Conservation (phyloP, 2,797 vertebrate species). For the Zenarchopterus dispar region DNA sequence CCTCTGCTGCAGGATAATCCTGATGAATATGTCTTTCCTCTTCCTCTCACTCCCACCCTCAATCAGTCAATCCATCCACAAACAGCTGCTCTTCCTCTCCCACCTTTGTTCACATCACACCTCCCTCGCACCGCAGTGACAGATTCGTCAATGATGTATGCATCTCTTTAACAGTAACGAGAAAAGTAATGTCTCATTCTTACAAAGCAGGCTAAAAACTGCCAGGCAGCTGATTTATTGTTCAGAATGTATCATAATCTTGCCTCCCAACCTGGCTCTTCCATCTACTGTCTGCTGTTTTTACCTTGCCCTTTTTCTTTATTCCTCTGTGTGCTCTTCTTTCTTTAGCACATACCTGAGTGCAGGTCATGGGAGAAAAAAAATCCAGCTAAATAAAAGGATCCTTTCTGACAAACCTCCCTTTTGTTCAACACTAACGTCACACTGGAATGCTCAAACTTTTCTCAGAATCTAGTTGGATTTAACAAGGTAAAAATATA, state of each 20-base stretch:
- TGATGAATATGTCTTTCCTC: slow-evolving; percentile 55
- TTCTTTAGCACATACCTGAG: neutral
- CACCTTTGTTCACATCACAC: slow-evolving; percentile 21
- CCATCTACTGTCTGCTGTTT: neutral
- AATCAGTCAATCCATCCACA: slow-evolving; percentile 6
- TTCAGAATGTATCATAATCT: slow-evolving; percentile 35
- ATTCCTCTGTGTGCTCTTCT: neutral
- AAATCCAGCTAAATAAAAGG: neutral
- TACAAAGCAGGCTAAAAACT: slow-evolving; percentile 1
- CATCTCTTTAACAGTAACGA: neutral
- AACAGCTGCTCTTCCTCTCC: slow-evolving; percentile 18
- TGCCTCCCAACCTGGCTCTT: neutral
- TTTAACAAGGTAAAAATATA: too few species aligned
- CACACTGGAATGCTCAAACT: too few species aligned
- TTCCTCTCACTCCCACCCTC: neutral
- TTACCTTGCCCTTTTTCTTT: neutral
- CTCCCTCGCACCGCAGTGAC: slow-evolving; percentile 21
- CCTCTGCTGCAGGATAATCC: slow-evolving; percentile 63
- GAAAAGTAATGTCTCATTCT: slow-evolving; percentile 6
- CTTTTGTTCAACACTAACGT: too few species aligned
- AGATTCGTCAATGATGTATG: slow-evolving; percentile 23
- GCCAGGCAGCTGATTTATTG: neutral
- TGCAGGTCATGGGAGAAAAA: neutral
- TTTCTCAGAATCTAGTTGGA: too few species aligned
- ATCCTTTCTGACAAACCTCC: neutral